phyloP scores from a whole-genome alignment of 2,797 vertebrate species.

The Cossypha dichroa region DNA sequence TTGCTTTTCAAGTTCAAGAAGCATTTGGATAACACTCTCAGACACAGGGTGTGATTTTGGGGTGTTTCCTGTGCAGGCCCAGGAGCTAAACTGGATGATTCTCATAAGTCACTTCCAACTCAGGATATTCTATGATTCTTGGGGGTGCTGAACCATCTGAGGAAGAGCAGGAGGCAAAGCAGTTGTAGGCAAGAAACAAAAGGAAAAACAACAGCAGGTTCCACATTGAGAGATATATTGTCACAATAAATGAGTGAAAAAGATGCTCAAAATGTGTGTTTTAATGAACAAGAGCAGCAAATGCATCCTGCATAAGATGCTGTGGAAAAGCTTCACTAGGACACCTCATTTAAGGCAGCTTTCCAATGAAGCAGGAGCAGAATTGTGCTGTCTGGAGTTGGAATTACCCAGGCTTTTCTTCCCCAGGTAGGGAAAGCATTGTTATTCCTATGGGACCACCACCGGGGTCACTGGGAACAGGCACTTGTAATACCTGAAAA shows the following conservation, averaged over 20 bases:
- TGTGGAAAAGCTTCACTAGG: neutral
- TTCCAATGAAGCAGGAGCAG: neutral
- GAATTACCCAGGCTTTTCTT: neutral
- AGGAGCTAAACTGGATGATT: neutral
- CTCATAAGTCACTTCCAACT: neutral
- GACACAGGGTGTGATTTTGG: neutral
- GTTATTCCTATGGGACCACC: neutral
- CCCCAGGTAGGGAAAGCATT: neutral
- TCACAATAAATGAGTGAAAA: neutral
- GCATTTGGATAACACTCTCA: neutral
- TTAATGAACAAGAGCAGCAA: neutral
- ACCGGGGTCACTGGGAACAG: neutral
- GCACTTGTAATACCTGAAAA: neutral
- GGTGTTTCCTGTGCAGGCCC: neutral
- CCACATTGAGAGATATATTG: neutral
- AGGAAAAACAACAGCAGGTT: neutral
- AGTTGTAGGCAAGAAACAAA: neutral
- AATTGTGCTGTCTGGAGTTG: neutral
- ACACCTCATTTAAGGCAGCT: neutral
- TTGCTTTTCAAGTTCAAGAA: neutral
- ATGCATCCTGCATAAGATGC: neutral
- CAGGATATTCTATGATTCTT: neutral
- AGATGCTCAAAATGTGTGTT: neutral
- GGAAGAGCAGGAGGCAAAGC: neutral
- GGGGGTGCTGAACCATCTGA: neutral